A percentile compares a stretch with the other conserved stretches of the same genome.
Conservation (phyloP, 2,888 invertebrate species). For the Trisateles emortualis region DNA sequence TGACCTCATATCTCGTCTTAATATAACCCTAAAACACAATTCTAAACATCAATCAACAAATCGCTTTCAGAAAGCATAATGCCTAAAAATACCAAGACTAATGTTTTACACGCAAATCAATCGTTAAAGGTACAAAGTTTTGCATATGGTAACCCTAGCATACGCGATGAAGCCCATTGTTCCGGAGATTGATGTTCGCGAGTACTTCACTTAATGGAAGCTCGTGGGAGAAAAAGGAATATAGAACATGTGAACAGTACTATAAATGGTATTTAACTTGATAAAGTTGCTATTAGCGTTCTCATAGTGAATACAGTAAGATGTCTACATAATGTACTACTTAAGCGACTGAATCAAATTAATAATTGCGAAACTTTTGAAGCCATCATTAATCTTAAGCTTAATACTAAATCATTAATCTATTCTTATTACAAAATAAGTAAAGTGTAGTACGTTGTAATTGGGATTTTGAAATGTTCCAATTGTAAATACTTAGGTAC, state of each 20-base stretch:
- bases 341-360: constrained; percentile 20
- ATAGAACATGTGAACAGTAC: constrained; percentile 78
- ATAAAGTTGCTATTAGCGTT: constrained; percentile 30
- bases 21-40: no score
- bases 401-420: not conserved
- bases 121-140: not conserved
- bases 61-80: no score
- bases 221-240: constrained; percentile 72
- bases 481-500: no score
- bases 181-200: constrained; percentile 70
- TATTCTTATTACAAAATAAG: not conserved
- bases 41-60: no score
- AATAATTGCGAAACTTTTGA: constrained; percentile 26
- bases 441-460: not conserved
- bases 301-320: constrained; percentile 38
- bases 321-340: constrained; percentile 34
- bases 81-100: not conserved
- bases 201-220: constrained; percentile 61
- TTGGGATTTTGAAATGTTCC: not conserved
- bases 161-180: constrained; percentile 61
- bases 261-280: constrained; percentile 44
- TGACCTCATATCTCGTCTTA: no score
- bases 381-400: constrained; percentile 11
- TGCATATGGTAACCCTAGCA: constrained; percentile 17
- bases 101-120: not conserved